A percentile compares a stretch with the other conserved stretches of the same genome.
Conservation (phyloP, 2,888 invertebrate genomes). For the Yponomeuta evonymella region DNA sequence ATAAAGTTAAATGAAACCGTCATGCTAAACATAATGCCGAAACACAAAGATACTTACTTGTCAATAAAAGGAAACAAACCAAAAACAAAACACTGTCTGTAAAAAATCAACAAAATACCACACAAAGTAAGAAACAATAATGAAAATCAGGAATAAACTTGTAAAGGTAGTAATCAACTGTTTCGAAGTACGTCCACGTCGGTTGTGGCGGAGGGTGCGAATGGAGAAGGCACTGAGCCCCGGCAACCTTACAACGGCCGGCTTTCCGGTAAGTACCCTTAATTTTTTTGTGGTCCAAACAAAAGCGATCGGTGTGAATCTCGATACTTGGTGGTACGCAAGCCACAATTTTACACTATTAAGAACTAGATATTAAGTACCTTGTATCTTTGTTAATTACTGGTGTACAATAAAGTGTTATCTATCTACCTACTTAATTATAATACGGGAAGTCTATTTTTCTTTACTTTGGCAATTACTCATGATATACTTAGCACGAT, state of each 20-base stretch:
- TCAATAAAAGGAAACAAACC: neutral
- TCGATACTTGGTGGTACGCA: neutral
- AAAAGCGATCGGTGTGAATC: slow-evolving; percentile 19
- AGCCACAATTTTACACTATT: too few species aligned
- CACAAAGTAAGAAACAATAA: slow-evolving; percentile 15
- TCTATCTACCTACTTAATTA: too few species aligned
- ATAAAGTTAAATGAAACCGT: neutral
- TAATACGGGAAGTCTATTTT: too few species aligned
- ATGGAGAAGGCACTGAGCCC: slow-evolving; percentile 35
- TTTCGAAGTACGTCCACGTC: slow-evolving; percentile 37
- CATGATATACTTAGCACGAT: too few species aligned
- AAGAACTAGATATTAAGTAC: too few species aligned
- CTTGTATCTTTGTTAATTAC: too few species aligned
- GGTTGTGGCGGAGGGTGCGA: slow-evolving; percentile 46
- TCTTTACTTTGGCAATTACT: too few species aligned
- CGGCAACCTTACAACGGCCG: slow-evolving; percentile 39
- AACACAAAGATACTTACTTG: neutral
- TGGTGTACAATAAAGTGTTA: too few species aligned
- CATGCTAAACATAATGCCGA: neutral
- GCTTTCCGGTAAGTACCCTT: slow-evolving; percentile 42
- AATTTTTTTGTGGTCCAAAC: slow-evolving; percentile 38
- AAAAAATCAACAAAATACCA: slow-evolving; percentile 12
- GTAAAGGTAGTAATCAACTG: slow-evolving; percentile 19
- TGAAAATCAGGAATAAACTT: neutral
- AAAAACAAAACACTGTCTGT: slow-evolving; percentile 2